Evolutionary conservation across 37 sponge, comb jelly and placozoan species (phyloP).

Genomic region (Lycopodina hypogea): DNA sequence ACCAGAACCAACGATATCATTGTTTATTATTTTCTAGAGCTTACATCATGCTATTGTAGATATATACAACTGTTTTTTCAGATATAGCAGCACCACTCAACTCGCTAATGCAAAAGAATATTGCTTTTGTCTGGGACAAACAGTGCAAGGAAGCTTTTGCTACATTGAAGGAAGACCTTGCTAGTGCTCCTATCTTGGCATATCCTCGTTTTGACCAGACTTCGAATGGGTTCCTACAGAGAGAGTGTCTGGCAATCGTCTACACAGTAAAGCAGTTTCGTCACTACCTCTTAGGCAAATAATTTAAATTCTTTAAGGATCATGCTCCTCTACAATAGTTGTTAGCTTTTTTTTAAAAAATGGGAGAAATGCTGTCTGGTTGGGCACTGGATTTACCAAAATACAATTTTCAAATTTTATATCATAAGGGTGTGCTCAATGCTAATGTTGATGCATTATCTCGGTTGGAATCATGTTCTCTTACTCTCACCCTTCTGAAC

Average conservation of each 20-base stretch:
- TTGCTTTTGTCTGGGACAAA: constrained; percentile 21
- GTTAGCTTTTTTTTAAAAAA: constrained; percentile 49
- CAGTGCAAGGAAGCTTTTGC: constrained; percentile 31
- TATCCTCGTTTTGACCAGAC: constrained; percentile 24
- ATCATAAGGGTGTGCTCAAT: constrained; percentile 38
- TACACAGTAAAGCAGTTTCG: constrained; percentile 51
- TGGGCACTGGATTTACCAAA: constrained; percentile 53
- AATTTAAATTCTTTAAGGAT: constrained; percentile 43
- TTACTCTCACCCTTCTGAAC: neutral
- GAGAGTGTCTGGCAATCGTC: constrained; percentile 42
- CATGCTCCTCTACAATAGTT: constrained; percentile 62
- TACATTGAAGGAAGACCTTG: constrained; percentile 39
- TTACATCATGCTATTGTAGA: constrained; percentile 59
- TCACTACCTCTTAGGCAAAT: constrained; percentile 44
- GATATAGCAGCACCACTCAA: constrained; percentile 58
- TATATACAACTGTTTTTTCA: constrained; percentile 55
- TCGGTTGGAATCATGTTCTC: constrained; percentile 9
- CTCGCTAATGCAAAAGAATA: constrained; percentile 41
- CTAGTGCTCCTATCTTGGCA: constrained; percentile 43
- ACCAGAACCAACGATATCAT: constrained; percentile 31
- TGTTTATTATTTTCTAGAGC: constrained; percentile 49
- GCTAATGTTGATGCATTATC: constrained; percentile 61
- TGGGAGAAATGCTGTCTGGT: constrained; percentile 48
- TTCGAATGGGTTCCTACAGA: neutral
- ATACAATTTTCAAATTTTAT: constrained; percentile 33